Evolutionary conservation across 2,113 vertebrate species (phyloP), one percentile per base, ranked within the genome.

Genomic region (Gambusia holbrooki): DNA sequence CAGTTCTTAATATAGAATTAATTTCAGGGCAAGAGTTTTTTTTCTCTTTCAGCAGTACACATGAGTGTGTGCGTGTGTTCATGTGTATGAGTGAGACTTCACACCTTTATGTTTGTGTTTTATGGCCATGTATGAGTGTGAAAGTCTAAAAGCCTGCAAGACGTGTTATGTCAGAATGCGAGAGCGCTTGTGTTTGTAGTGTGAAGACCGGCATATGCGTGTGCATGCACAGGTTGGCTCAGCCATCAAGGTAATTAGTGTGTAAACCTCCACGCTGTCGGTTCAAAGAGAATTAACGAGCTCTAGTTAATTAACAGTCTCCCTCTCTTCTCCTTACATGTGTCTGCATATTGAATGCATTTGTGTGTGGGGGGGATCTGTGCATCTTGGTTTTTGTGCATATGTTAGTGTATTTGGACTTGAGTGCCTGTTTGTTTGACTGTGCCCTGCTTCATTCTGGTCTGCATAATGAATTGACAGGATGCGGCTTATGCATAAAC

Each of bases 221-320:
- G 76, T 19, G 74, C 25, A 74, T 40, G 87, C 76, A 69, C 68
- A 91, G 89, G 90, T 91, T 87, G 90, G 89, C 87, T 87, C 86
- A 84, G 87, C 86, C 88, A 91, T 92, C 90, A 90, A 90, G 86
- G 90, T 93, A 93, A 93, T 92, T 93, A 93, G 90, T 89, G 90
- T 91, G 88, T 91, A 93, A 93, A 91, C 90, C 90, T 92, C 83
- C 73, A 85, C 68, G 79, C 90, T 90, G 90, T 92, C 85, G 84
- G 89, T 93, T 93, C 90, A 93, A 93, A 93, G 90, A 91, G 92
- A 93, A 93, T 93, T 92, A 93, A 92, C 90, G 80, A 92, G 90
- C 88, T 84, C 86, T 88, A 80, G 89, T 91, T 93, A 92, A 93
- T 93, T 93, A 93, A 92, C 90, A 91, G 89, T 92, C 91, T 90